These are phyloP conservation scores for Pseudococcus longispinus DNA, from an alignment of 2,888 invertebrate species.

Conservation along the genomic window DNA sequence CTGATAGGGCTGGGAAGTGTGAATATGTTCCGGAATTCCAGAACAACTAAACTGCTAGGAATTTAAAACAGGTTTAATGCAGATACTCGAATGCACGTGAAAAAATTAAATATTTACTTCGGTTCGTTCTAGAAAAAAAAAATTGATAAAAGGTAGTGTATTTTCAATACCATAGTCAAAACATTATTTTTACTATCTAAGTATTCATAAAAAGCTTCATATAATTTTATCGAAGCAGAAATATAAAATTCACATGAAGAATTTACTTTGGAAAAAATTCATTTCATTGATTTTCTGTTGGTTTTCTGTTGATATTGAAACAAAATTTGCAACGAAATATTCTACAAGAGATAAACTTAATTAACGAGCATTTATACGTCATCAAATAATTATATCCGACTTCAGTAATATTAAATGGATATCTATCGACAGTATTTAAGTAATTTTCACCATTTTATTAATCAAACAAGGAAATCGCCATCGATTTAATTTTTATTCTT, in stretches of 20 bases:
- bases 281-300: not conserved
- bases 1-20: not conserved
- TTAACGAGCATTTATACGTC: no score
- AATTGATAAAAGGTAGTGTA: not conserved
- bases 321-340: no score
- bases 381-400: no score
- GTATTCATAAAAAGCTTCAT: not conserved
- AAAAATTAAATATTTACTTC: not conserved
- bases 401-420: no score
- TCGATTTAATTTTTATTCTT: no score
- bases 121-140: not conserved
- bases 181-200: not conserved
- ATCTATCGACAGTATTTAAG: no score
- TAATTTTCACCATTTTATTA: not conserved
- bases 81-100: not conserved
- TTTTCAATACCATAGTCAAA: not conserved
- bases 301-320: not conserved
- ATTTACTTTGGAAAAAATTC: not conserved
- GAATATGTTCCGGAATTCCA: not conserved
- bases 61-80: slow-evolving; percentile 6
- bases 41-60: not conserved
- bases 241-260: not conserved
- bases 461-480: not conserved
- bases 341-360: no score
- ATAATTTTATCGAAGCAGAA: not conserved